Evolutionary conservation across 2,888 invertebrate genomes (phyloP), one percentile per base, ranked within the genome.

Genomic region (Patella depressa): DNA sequence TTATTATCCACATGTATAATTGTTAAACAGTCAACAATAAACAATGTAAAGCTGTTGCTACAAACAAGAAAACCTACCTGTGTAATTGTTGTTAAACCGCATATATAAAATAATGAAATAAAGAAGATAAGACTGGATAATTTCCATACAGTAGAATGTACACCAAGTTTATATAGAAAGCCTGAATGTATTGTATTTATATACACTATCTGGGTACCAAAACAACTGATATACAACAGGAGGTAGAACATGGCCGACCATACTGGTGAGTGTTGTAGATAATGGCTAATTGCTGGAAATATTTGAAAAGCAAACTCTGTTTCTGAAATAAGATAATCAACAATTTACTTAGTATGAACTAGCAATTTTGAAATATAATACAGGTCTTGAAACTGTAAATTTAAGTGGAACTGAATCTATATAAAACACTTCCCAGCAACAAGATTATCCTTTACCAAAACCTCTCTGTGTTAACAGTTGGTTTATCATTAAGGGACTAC

Each of bases 291-390:
- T 12, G 85, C 83, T 5, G 88, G 87, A 72, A 86, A 79, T 19
- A 87, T 77, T 29, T 83, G 82, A 78, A 84, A 88, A 9, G 84
- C 86, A 14, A 87, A 79, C 70, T 88, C 88, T 72, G 85, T 80
- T 72, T 85, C 87, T 86, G 85, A 71, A 85, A 80, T 70, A 59
- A 54, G 45, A 59, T 45, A 45, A 45, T 45, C 45, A 45, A 45
- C 45, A 45, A 45, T 45, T 45, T 45, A 45, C 7, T 45, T 45
- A 45, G 5, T 45, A 45, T 45, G 9, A 45, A 45, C 45, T 45
- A 9, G 9, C 45, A 45, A 45, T 45, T 34, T 3, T 14, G 15
- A 29, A 34, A 2, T 72, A 29, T n/a, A 74, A 12, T 45, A 1
- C 45, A 45, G 9, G 45, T 45, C 45, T 45, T 45, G 7, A 45